Percentiles rank a stretch among this genome's conserved stretches.
Evolutionary conservation across 1,140 invertebrate species (phyloP).

Genomic region (Chironomus tepperi): DNA sequence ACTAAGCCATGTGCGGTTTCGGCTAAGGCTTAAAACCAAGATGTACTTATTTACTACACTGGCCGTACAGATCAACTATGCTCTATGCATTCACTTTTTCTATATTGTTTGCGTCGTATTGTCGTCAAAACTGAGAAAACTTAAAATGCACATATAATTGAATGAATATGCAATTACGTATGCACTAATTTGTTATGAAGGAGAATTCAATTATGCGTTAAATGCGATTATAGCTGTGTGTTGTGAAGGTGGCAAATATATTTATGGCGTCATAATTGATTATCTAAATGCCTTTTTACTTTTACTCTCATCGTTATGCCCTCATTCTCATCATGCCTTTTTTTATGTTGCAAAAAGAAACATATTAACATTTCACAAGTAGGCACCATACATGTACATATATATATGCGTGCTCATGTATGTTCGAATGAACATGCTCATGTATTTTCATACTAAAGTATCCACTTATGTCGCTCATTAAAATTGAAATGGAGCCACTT

Average conservation of each 20-base stretch:
- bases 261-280: neutral
- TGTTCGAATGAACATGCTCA: too few relatives aligned
- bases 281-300: neutral
- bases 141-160: neutral
- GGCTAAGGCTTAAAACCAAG: too few relatives aligned
- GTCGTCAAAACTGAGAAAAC: neutral
- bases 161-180: neutral
- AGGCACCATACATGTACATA: too few relatives aligned
- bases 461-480: too few relatives aligned
- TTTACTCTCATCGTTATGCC: neutral
- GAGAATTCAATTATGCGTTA: conserved; percentile 8
- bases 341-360: neutral
- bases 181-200: neutral
- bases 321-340: neutral
- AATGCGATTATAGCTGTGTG: neutral
- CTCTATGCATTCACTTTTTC: too few relatives aligned
- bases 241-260: neutral
- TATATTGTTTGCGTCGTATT: neutral
- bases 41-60: too few relatives aligned
- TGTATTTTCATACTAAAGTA: too few relatives aligned
- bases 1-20: too few relatives aligned
- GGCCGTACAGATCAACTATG: too few relatives aligned
- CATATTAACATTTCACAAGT: too few relatives aligned
- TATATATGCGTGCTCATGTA: too few relatives aligned
- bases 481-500: too few relatives aligned